Percentiles rank a stretch among this genome's conserved stretches.
phyloP scores from a whole-genome alignment of 2,797 vertebrate species.

The Brachyalestes nurse region DNA sequence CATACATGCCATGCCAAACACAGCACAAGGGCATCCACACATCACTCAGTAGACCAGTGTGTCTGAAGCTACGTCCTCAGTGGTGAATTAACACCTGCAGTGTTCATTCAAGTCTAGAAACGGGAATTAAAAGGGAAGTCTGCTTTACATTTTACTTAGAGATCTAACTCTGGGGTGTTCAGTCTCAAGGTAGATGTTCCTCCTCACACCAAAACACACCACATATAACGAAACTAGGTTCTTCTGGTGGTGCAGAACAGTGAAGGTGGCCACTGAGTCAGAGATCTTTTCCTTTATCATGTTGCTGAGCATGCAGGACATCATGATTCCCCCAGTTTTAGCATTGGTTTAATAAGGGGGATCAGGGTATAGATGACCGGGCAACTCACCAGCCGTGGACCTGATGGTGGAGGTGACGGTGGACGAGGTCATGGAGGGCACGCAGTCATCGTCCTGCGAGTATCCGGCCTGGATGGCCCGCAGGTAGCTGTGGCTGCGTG shows the following conservation, averaged over 20 bases:
- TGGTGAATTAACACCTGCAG: not conserved
- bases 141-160: too few species aligned
- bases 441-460: constrained; percentile 98
- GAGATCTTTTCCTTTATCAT: too few species aligned
- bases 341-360: too few species aligned
- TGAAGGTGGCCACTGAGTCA: too few species aligned
- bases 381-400: constrained; percentile 89
- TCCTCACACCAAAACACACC: too few species aligned
- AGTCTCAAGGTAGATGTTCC: too few species aligned
- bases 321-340: too few species aligned
- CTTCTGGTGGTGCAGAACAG: too few species aligned
- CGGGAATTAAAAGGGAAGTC: not conserved
- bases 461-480: constrained; percentile 99
- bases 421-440: constrained; percentile 92
- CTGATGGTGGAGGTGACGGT: constrained; percentile 95
- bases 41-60: not conserved
- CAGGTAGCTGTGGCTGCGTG: constrained; percentile 99
- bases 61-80: not conserved
- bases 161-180: too few species aligned
- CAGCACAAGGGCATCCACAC: constrained; percentile 31
- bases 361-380: too few species aligned
- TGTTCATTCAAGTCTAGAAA: not conserved
- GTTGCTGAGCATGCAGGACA: too few species aligned
- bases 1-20: constrained; percentile 59
- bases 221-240: too few species aligned